A percentile compares a stretch with the other conserved stretches of the same genome.
Evolutionary conservation across 2,113 vertebrate species (phyloP).

Genomic region (Toxostoma redivivum): DNA sequence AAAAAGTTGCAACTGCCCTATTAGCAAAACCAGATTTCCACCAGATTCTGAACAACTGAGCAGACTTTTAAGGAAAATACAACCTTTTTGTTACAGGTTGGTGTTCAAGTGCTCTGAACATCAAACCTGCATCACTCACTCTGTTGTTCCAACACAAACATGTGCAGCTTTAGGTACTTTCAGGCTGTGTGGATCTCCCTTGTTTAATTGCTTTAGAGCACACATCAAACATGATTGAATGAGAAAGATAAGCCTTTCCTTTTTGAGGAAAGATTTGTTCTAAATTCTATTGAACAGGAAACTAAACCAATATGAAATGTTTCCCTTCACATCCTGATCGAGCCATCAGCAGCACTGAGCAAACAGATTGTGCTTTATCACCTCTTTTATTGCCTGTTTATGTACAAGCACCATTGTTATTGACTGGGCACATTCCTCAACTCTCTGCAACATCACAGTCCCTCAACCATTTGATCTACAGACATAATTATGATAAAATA

Average conservation of each 20-base stretch:
- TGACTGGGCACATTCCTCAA: neutral
- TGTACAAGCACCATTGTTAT: neutral
- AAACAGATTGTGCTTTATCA: slow-evolving; percentile 2
- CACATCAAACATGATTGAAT: neutral
- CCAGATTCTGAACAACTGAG: neutral
- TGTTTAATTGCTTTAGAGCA: slow-evolving; percentile 2
- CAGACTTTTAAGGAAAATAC: neutral
- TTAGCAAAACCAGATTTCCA: neutral
- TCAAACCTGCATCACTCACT: neutral
- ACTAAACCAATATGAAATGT: neutral
- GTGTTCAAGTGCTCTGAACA: neutral
- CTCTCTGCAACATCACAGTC: neutral
- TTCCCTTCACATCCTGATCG: neutral
- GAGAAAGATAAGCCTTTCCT: neutral
- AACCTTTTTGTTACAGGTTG: neutral
- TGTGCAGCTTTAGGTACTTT: neutral
- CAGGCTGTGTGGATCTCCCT: neutral
- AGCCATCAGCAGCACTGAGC: neutral
- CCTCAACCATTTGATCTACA: neutral
- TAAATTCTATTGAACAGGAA: neutral
- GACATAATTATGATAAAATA: neutral
- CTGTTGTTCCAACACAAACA: neutral
- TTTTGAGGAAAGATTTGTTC: neutral
- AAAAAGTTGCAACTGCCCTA: neutral
- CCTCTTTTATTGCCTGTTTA: neutral